phyloP scores from a whole-genome alignment of 2,113 vertebrate species.

The Melanocharis versteri region DNA sequence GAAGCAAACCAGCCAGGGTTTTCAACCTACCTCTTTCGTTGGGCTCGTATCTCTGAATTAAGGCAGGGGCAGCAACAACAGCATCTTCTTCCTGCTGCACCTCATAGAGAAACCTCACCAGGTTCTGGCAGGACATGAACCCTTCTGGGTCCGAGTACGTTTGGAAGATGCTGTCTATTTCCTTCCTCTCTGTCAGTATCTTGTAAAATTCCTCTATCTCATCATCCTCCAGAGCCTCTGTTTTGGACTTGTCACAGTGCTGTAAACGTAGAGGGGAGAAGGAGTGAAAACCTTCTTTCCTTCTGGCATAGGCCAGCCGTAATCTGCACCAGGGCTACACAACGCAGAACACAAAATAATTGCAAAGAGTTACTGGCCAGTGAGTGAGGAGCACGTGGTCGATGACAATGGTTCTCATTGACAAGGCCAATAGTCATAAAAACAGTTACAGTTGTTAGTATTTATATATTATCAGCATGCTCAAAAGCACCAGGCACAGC shows the following conservation, averaged over 20 bases:
- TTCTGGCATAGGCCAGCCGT: conserved; percentile 61
- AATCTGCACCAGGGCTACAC: conserved; percentile 68
- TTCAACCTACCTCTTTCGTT: conserved; percentile 78
- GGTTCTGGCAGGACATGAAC: conserved; percentile 77
- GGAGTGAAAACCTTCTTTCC: conserved; percentile 66
- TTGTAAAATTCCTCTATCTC: conserved; percentile 94
- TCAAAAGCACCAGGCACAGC: background rate
- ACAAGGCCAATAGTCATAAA: background rate
- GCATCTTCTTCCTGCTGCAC: conserved; percentile 81
- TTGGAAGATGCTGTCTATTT: conserved; percentile 82
- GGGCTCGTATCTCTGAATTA: conserved; percentile 89
- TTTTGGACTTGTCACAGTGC: conserved; percentile 89
- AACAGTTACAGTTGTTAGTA: background rate
- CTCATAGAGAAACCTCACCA: conserved; percentile 80
- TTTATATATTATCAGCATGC: background rate
- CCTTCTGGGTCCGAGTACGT: conserved; percentile 60
- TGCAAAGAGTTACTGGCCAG: conserved; percentile 42
- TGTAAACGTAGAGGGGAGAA: conserved; percentile 72
- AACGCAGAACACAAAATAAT: conserved; percentile 67
- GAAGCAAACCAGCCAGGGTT: background rate
- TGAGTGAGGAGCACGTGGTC: background rate
- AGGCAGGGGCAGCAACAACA: conserved; percentile 70
- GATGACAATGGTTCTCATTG: background rate
- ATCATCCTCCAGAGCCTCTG: conserved; percentile 83
- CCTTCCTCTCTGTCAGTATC: conserved; percentile 83